Base-by-base conservation (phyloP, 2,113 vertebrate genomes). In the Nycticebus coucang region DNA sequence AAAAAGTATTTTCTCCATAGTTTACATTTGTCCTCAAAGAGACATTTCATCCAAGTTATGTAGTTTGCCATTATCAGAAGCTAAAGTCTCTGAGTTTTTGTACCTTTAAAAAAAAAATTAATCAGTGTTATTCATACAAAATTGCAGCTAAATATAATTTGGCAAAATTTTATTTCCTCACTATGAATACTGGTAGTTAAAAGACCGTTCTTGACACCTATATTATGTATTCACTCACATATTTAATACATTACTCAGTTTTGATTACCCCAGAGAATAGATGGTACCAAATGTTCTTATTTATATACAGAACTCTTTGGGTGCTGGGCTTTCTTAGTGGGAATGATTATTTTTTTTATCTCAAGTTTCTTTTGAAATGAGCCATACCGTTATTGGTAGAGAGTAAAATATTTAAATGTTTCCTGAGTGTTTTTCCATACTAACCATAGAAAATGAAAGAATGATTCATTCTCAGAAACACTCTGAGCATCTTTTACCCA, bases 1-100 rank as follows among this genome's bases (percentile, higher is more conserved):
- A 64, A 37, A 83, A 94, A 88, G 80, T 92, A 71, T 92, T 97
- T 53, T 69, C 66, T 91, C 45, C 37, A 94, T 30, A 79, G 85
- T 96, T 95, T 96, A n/a, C 82, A 86, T 95, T 94, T 95, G n/a
- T 92, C n/a, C 85, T 87, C 72, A 92, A 77, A 94, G 57, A 35
- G 26, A 92, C 45, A 90, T 92, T 87, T 94, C 88, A 95, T 90
- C 69, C 69, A 84, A 68, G 82, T 91, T 94, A 96, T 9, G 17
- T 95, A 92, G 69, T 96, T 89, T 85, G 64, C 57, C 24, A 41
- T 92, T 97, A 93, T 33, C 81, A 96, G 68, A 91, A 96, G 60
- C 55, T 92, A 37, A 96, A 82, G 30, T 92, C 28, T 96, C 91
- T 93, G 50, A 30, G 5, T 84, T 80, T 96, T 80, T 89, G 83